Conservation (phyloP, 2,888 invertebrate species). For the Parapristionchus giblindavisi region DNA sequence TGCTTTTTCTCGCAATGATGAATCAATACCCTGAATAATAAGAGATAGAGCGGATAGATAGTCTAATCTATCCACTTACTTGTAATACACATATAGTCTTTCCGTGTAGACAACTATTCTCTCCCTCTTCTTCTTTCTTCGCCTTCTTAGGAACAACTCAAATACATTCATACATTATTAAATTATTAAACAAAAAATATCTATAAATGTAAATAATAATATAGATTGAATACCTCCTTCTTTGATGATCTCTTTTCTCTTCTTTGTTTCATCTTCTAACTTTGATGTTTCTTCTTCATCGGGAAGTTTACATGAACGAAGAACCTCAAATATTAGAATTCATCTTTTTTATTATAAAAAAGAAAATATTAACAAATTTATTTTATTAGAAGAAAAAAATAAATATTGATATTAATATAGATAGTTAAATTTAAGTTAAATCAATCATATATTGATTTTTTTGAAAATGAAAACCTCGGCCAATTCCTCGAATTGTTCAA, state of each 20-base stretch:
- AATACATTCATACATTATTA: neutral
- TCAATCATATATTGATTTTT: neutral
- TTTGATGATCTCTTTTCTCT: neutral
- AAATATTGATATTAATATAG: too few relatives aligned
- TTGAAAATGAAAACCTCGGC: constrained; percentile 42
- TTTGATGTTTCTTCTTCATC: constrained; percentile 19
- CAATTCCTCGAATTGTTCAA: constrained; percentile 51
- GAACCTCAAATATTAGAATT: neutral
- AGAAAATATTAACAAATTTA: too few relatives aligned
- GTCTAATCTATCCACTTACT: neutral
- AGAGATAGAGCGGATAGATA: neutral
- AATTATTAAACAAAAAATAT: neutral
- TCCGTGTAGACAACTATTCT: constrained; percentile 35
- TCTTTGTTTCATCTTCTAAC: neutral
- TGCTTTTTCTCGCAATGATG: constrained; percentile 41
- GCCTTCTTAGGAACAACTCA: constrained; percentile 31
- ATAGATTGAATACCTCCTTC: constrained; percentile 1
- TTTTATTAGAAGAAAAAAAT: too few relatives aligned
- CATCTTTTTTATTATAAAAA: too few relatives aligned
- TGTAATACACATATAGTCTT: constrained; percentile 48
- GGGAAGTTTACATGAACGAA: constrained; percentile 15
- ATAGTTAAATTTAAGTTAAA: too few relatives aligned
- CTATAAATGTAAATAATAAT: too few relatives aligned
- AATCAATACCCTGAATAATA: constrained; percentile 29
- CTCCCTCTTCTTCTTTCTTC: constrained; percentile 28